Evolutionary conservation across 2,113 vertebrate species (phyloP), one percentile per base, ranked within the genome.

Genomic region (Rana temporaria): DNA sequence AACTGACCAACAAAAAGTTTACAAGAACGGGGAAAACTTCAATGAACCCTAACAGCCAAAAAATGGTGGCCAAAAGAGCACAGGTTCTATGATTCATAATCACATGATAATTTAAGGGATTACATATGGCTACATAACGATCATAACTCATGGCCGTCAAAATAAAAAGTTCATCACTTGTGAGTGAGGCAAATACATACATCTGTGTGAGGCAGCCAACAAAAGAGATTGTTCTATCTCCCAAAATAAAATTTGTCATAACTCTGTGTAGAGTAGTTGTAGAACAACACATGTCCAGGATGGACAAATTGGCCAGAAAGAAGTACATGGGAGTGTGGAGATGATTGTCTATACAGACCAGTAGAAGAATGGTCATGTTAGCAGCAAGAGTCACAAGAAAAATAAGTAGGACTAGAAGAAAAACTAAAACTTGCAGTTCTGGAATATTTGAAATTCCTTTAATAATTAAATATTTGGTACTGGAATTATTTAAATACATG

Each of bases 251-350:
- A 14, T 18, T 79, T 16, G 42, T 9, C 32, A 79, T 64, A 9
- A 79, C 20, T 24, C 53, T 79, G 20, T 68, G 64, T 20, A 68
- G 38, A 16, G 77, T 68, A 19, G 66, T 42, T 3, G 52, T 42
- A 7, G 65, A 53, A 19, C 26, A 69, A 57, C 30, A 68, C 9
- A 68, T 34, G 7, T 79, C 77, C 12, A 69, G 48, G 9, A 79
- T 15, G 6, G 77, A 68, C 9, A 79, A 15, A n/a, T 79, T 79
- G 4, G 64, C 26, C 12, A 79, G 12, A 57, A 79, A 79, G 32
- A 79, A 79, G 55, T 79, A 79, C 78, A 79, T 79, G 3, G 78
- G 78, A 26, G 26, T 69, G 30, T 69, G 78, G 24, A 79, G 78
- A 38, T 59, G 53, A 8, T 7, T 65, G 19, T 79, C 66, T 55